Evolutionary conservation across 2,888 invertebrate species (phyloP), one percentile per base, ranked within the genome.

Genomic region (Cantharis lateralis): DNA sequence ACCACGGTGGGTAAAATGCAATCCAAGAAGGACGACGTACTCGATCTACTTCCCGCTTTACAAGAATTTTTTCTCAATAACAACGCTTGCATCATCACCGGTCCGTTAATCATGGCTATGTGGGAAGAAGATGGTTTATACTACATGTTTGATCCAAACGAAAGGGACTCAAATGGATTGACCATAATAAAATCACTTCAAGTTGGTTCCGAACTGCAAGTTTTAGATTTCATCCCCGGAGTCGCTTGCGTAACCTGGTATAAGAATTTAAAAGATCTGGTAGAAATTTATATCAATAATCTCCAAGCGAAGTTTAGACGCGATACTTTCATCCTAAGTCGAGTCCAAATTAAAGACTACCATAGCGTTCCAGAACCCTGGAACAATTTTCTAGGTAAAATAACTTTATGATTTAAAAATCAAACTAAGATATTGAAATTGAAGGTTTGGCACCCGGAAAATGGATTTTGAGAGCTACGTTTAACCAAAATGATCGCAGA

Each of bases 121-220:
- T 89, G 89, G 89, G 82, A 84, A 4, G 89, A 89, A 80, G 86
- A 87, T 71, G 85, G 84, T 7, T 68, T 82, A 3, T 89, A 83
- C 78, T 90, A 87, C 80, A 88, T 89, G 87, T 89, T 89, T 78
- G 89, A 89, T 83, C 88, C 89, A 0, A 88, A 89, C 78, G 88
- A 87, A 80, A 80, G 89, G 62, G 88, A 89, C 78, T 78, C 81
- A 3, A 82, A 83, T 15, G 88, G 88, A 4, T 79, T 81, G 16
- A 80, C 74, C 0, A 81, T 83, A 5, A 66, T 81, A 1, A 82
- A 80, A 61, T 79, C 77, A 18, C 71, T 82, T 3, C 77, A 78
- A 26, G 74, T 84, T 28, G 84, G 82, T 7, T 82, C 83, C 1
- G 81, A 83, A 62, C 71, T 80, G 15, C 79, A 83, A 32, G 81